Percentiles rank a stretch among this genome's conserved stretches.
These are phyloP conservation scores for Babyrousa celebensis DNA, from an alignment of 2,797 vertebrate species.

Conservation along the genomic window DNA sequence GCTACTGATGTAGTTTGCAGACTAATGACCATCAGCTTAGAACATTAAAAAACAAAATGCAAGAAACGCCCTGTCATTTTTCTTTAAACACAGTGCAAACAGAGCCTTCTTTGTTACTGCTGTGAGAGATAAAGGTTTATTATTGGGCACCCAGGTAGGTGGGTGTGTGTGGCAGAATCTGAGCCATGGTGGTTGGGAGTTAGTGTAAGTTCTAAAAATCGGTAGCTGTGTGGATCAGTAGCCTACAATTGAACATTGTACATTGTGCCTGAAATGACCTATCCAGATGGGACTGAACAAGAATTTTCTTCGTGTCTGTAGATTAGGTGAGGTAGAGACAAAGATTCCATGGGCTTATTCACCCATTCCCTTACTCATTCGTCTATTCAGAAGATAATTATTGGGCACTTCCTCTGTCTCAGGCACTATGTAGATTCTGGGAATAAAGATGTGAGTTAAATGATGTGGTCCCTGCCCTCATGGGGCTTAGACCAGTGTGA, in stretches of 20 bases:
- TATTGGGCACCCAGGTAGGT: background rate
- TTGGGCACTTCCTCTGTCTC: background rate
- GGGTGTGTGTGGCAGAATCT: background rate
- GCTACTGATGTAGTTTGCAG: background rate
- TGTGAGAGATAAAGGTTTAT: background rate
- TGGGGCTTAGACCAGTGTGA: background rate
- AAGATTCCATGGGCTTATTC: background rate
- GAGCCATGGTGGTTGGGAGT: background rate
- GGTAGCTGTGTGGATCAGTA: background rate
- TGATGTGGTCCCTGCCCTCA: background rate
- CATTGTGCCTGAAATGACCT: background rate
- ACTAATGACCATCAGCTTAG: background rate
- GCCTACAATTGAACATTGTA: background rate
- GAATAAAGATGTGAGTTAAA: slow-evolving; percentile 30
- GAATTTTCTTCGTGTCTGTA: background rate
- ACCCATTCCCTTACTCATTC: background rate
- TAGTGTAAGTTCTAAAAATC: background rate
- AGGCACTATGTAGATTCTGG: background rate
- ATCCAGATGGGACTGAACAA: background rate
- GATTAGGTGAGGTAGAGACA: background rate
- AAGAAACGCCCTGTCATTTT: background rate
- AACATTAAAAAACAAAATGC: background rate
- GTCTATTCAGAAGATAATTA: background rate
- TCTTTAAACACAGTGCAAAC: background rate
- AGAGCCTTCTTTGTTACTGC: background rate